Evolutionary conservation across 2,797 vertebrate species (phyloP).

Genomic region (Semotilus atromaculatus): DNA sequence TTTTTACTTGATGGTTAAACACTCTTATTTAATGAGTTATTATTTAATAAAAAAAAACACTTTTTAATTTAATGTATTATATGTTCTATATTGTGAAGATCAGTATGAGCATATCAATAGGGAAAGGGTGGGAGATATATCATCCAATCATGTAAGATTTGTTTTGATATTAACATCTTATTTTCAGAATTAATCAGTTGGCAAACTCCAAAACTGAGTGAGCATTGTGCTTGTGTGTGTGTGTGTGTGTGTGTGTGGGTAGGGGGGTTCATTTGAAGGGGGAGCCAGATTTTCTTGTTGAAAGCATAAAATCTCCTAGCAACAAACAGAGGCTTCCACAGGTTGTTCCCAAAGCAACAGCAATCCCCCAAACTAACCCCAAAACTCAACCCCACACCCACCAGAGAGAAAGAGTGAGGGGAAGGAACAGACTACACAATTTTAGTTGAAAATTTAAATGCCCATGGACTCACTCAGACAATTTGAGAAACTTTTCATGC

Average conservation of each 20-base stretch:
- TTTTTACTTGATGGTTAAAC: not conserved
- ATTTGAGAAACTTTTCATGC: not conserved
- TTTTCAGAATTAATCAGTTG: slow-evolving; percentile 50
- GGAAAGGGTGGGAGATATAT: not conserved
- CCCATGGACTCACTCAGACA: not conserved
- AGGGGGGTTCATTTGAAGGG: slow-evolving; percentile 36
- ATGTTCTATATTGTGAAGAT: not conserved
- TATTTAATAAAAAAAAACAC: no score
- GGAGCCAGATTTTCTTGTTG: slow-evolving; percentile 58
- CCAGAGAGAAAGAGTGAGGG: not conserved
- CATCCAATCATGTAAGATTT: slow-evolving; percentile 1
- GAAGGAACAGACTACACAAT: not conserved
- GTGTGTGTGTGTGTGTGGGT: slow-evolving; percentile 26
- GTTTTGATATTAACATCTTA: slow-evolving; percentile 49
- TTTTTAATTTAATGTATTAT: not conserved
- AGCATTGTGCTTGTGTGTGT: slow-evolving; percentile 8
- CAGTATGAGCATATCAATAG: not conserved
- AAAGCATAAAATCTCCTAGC: slow-evolving; percentile 62
- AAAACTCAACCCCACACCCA: slow-evolving; percentile 42
- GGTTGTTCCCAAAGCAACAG: slow-evolving; percentile 58
- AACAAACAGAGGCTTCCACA: slow-evolving; percentile 61
- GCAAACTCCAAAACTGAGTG: slow-evolving; percentile 45
- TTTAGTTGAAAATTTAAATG: slow-evolving; percentile 30
- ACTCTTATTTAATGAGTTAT: not conserved
- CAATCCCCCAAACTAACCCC: slow-evolving; percentile 51